Evolutionary conservation across 2,888 invertebrate species (phyloP).

Genomic region (Maniola hyperantus): DNA sequence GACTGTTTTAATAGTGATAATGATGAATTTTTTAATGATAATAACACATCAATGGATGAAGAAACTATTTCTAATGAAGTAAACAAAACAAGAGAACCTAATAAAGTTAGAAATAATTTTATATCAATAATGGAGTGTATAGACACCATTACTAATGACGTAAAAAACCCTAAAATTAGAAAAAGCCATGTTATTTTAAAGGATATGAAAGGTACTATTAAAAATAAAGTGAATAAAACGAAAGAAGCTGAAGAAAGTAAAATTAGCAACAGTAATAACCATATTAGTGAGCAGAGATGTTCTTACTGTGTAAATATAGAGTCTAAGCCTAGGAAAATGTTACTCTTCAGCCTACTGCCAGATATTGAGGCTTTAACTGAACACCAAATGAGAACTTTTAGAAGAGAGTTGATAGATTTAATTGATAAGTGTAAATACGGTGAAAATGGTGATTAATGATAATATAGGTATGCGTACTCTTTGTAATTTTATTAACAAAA

Average conservation of each 20-base stretch:
- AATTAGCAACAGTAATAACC: not conserved
- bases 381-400: conserved; percentile 13
- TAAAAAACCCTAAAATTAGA: no score
- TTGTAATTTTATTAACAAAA: no score
- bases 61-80: not conserved
- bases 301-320: not conserved
- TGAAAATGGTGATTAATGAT: not conserved
- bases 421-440: conserved; percentile 8
- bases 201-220: no score
- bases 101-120: not conserved
- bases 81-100: not conserved
- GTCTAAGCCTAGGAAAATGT: conserved; percentile 11
- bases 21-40: not conserved
- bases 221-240: not conserved
- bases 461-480: not conserved
- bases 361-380: conserved; percentile 12
- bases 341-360: conserved; percentile 4
- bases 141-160: no score
- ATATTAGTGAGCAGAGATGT: not conserved
- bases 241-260: not conserved
- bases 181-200: no score
- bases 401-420: conserved; percentile 15
- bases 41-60: not conserved
- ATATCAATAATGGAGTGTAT: no score
- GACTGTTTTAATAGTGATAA: not conserved